Conservation (phyloP, 2,888 invertebrate genomes). For the Mycalesis mineus region DNA sequence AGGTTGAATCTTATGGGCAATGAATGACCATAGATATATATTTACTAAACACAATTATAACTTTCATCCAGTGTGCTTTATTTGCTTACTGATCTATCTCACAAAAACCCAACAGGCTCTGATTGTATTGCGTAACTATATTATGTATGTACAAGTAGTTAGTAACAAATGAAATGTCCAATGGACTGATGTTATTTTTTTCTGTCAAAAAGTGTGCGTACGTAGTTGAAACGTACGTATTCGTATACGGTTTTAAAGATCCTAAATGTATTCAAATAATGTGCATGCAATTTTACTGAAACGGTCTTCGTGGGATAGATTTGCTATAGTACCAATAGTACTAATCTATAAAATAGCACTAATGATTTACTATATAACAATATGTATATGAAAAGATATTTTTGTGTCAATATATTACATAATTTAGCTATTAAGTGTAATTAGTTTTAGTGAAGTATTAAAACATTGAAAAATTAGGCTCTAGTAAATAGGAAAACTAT, state of each 20-base stretch:
- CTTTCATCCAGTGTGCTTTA: background rate
- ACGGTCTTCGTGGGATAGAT: background rate
- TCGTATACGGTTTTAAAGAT: too few relatives aligned
- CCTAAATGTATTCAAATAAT: too few relatives aligned
- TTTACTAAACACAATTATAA: background rate
- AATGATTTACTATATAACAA: constrained; percentile 20
- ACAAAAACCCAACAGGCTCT: background rate
- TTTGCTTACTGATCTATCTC: background rate
- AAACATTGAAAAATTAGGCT: constrained; percentile 31
- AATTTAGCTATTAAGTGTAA: constrained; percentile 65
- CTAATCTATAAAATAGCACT: constrained; percentile 19
- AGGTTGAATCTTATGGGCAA: too few relatives aligned
- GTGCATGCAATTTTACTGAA: background rate
- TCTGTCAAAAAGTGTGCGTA: too few relatives aligned
- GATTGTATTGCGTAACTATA: background rate
- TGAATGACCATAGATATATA: background rate
- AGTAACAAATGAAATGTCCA: too few relatives aligned
- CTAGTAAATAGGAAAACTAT: constrained; percentile 48
- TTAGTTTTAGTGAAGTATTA: constrained; percentile 36
- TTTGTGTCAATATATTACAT: constrained; percentile 65
- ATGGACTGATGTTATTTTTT: too few relatives aligned
- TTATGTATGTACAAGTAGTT: too few relatives aligned
- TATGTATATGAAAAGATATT: constrained; percentile 39
- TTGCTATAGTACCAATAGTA: constrained; percentile 6
- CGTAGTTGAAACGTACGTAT: too few relatives aligned